Conservation (phyloP, 2,888 invertebrate genomes). For the Biston stratarius region DNA sequence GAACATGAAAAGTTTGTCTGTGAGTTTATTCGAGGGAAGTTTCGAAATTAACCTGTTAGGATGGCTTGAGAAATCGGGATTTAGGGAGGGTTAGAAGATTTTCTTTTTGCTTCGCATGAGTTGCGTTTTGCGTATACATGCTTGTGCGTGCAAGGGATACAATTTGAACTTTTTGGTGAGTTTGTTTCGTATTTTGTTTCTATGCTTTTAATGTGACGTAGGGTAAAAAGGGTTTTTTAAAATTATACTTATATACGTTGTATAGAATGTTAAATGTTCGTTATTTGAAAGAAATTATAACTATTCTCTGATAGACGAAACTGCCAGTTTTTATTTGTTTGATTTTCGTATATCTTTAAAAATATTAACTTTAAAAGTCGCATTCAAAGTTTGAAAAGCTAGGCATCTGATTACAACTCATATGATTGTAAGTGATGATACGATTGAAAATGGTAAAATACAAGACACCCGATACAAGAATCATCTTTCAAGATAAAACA, state of each 20-base stretch:
- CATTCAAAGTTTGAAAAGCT: no score
- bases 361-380: no score
- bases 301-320: no score
- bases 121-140: conserved; percentile 15
- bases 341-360: no score
- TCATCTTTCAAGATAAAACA: no score
- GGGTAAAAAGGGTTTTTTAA: neutral
- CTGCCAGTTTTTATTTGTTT: no score
- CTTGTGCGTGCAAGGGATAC: conserved; percentile 16
- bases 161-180: conserved; percentile 10
- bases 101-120: conserved; percentile 19
- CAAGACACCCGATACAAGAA: no score
- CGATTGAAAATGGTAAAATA: no score
- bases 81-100: conserved; percentile 26
- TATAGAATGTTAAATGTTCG: neutral
- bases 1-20: conserved; percentile 52
- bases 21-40: conserved; percentile 54
- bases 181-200: conserved; percentile 11
- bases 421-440: no score
- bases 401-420: no score
- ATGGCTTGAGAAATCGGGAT: conserved; percentile 41
- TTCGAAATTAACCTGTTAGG: conserved; percentile 65
- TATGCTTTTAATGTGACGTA: neutral
- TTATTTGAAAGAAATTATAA: no score
- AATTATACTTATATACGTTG: neutral